Percentiles rank a stretch among this genome's conserved stretches.
These are phyloP conservation scores for Maniola hyperantus DNA, from an alignment of 2,888 invertebrate species.

Conservation along the genomic window DNA sequence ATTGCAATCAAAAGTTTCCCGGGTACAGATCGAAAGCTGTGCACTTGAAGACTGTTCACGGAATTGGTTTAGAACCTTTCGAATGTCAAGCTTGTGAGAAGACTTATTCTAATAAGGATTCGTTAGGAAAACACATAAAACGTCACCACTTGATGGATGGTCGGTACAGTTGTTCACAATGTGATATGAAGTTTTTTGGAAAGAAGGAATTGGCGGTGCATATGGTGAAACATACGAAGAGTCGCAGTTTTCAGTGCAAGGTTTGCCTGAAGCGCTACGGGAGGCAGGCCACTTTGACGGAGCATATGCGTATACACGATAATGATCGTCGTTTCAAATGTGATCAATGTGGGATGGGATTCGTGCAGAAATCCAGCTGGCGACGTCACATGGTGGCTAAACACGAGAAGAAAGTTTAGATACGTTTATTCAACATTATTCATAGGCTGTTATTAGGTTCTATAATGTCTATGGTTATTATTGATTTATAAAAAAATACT, in stretches of 20 bases:
- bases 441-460: no score
- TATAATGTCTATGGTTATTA: no score
- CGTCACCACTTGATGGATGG: conserved; percentile 43
- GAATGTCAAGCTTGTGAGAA: conserved; percentile 46
- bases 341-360: conserved; percentile 44
- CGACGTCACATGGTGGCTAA: conserved; percentile 47
- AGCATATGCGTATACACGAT: conserved; percentile 47
- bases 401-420: conserved; percentile 42
- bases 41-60: conserved; percentile 45
- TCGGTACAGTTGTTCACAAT: conserved; percentile 41
- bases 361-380: conserved; percentile 47
- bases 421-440: no score
- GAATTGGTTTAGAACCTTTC: conserved; percentile 31
- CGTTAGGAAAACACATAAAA: conserved; percentile 40
- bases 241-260: conserved; percentile 58
- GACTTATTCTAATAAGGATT: conserved; percentile 39
- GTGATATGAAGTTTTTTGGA: conserved; percentile 55
- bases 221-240: conserved; percentile 60
- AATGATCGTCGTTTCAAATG: conserved; percentile 45
- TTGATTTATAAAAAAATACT: no score
- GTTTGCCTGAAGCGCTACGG: conserved; percentile 54
- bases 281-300: conserved; percentile 42
- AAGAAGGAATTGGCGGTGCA: conserved; percentile 58
- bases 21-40: conserved; percentile 40
- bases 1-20: conserved; percentile 41